Evolutionary conservation across 2,797 vertebrate genomes (phyloP).

Genomic region (Sardinella longiceps): DNA sequence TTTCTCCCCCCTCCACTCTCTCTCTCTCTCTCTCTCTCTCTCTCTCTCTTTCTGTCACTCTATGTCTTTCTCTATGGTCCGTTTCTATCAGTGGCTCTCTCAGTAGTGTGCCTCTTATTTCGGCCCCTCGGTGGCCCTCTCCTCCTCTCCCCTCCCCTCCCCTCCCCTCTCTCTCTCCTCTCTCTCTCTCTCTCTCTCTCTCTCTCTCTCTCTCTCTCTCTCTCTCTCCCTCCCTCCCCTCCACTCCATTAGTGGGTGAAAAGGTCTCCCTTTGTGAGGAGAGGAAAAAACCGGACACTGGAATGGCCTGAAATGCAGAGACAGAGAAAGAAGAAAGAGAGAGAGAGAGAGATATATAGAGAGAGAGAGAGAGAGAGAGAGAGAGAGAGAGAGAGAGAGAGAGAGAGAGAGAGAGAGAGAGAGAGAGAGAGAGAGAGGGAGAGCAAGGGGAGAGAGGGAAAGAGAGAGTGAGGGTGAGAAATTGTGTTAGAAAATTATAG

Average conservation of each 20-base stretch:
- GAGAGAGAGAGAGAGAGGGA: too few species aligned
- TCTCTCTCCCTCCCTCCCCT: background rate
- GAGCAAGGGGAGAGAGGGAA: background rate
- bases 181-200: background rate
- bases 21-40: background rate
- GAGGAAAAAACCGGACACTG: background rate
- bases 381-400: background rate
- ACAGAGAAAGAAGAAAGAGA: background rate
- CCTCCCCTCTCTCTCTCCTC: background rate
- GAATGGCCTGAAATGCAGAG: constrained; percentile 5
- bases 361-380: background rate
- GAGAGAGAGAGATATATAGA: background rate
- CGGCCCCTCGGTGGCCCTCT: background rate
- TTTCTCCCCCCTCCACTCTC: background rate
- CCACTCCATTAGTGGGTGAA: background rate
- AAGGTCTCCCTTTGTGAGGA: constrained; percentile 9
- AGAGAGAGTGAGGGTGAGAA: constrained; percentile 16
- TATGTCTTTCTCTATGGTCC: background rate
- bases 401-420: too few species aligned
- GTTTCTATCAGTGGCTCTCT: background rate
- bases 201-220: background rate
- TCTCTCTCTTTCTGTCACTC: too few species aligned
- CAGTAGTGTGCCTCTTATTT: background rate
- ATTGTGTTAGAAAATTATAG: constrained; percentile 29
- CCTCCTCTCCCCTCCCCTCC: too few species aligned